Evolutionary conservation across 1,140 invertebrate species (phyloP).

Genomic region (Aphelinus atriplicis): DNA sequence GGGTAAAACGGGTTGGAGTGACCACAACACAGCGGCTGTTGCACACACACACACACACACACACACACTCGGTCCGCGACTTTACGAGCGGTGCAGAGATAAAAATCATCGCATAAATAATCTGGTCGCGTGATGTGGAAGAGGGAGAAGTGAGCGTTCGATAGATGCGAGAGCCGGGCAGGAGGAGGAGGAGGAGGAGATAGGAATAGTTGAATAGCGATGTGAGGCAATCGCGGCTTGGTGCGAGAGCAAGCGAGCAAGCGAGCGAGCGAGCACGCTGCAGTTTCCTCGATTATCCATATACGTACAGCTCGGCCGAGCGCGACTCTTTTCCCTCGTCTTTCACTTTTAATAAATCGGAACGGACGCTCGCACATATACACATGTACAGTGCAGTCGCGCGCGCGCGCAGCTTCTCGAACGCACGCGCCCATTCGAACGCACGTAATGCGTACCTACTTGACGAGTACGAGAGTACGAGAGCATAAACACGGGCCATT

Average conservation of each 20-base stretch:
- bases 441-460: slow-evolving; percentile 45
- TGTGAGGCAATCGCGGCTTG: slow-evolving; percentile 17
- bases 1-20: not conserved
- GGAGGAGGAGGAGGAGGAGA: not conserved
- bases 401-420: not conserved
- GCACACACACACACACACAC: not conserved
- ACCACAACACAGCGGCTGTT: not conserved
- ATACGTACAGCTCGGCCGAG: not conserved
- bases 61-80: not conserved
- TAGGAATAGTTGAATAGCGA: slow-evolving; percentile 8
- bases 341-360: slow-evolving; percentile 40
- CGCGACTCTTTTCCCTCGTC: slow-evolving; percentile 30
- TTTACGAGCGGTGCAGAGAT: not conserved
- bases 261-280: not conserved
- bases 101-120: slow-evolving; percentile 25
- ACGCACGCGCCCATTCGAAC: slow-evolving; percentile 23
- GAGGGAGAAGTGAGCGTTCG: not conserved
- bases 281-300: slow-evolving; percentile 32
- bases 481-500: slow-evolving; percentile 62
- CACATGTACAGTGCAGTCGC: not conserved
- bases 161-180: not conserved
- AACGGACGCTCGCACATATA: slow-evolving; percentile 19
- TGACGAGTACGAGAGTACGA: slow-evolving; percentile 49
- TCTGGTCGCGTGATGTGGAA: not conserved
- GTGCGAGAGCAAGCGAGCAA: too few species aligned